Evolutionary conservation across 2,113 vertebrate genomes (phyloP), one percentile per base, ranked within the genome.

Genomic region (Zeus faber): DNA sequence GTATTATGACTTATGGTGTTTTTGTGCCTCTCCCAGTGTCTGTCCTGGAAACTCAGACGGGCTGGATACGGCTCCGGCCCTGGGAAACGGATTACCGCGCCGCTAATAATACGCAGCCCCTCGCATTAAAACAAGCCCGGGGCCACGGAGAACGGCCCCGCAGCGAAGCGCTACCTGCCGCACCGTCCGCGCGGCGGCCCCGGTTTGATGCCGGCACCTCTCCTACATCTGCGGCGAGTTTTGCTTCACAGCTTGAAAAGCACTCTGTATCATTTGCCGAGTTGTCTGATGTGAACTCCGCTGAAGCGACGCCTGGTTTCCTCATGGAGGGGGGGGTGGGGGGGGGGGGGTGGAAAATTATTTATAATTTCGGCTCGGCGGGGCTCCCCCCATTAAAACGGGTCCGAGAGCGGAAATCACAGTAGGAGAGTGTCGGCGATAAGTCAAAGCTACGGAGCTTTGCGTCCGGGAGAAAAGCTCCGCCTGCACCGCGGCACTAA

Each of bases 341-440:
- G 14, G 39, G 39, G 16, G n/a, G 6, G 5, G 4, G 18, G 16
- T 22, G 20, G 23, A 16, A 48, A 48, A 8, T 17, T 17, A 31
- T 29, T 49, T 9, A 49, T 49, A 27, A 49, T 22, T 52, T 37
- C 13, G n/a, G 29, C 31, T 21, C 49, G n/a, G 49, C 31, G n/a
- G 49, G 20, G 31, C n/a, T 49, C 11, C 7, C 3, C 11, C 37
- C 49, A 23, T 37, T 52, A 22, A 33, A 33, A 20, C 20, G 18
- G 9, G 11, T 39, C 5, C 5, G 2, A 37, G 13, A 18, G 1
- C 16, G 39, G 18, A 40, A 13, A 39, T 41, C 9, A 4, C 22
- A 17, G 35, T n/a, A 25, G 52, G 22, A 41, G 13, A 20, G 37
- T 18, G 39, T 43, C 18, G 1, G 16, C 2, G 22, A 17, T 20